Conservation (phyloP, 2,113 vertebrate genomes). For the Tachuris rubrigastra region DNA sequence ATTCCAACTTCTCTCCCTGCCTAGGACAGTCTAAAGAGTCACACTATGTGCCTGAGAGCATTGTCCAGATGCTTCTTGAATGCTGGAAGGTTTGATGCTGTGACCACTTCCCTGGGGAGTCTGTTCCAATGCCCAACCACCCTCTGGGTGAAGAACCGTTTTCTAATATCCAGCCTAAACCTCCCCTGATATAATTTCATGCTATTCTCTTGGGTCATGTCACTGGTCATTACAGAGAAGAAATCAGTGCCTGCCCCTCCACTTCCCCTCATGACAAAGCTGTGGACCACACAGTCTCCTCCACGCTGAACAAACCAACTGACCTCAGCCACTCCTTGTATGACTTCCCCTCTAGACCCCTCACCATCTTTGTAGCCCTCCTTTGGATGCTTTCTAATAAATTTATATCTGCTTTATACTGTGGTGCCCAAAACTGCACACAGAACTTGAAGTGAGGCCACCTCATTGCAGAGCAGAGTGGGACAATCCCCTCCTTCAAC, state of each 20-base stretch:
- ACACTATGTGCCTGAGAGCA: background rate
- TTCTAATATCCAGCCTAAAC: background rate
- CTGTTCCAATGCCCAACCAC: background rate
- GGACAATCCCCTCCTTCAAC: background rate
- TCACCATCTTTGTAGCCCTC: background rate
- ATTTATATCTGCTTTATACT: background rate
- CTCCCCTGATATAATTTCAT: background rate
- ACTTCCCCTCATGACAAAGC: background rate
- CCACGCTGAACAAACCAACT: background rate
- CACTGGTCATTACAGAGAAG: background rate
- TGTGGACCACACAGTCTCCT: background rate
- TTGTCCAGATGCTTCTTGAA: background rate
- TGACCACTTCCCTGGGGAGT: background rate
- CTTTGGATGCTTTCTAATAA: background rate
- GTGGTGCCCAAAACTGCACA: background rate
- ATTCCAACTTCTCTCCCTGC: background rate
- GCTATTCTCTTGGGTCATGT: background rate
- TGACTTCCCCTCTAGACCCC: background rate
- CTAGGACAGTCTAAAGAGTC: background rate
- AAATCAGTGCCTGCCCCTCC: background rate
- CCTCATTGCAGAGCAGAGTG: background rate
- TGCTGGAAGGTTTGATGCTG: background rate
- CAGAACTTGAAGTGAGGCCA: accelerated
- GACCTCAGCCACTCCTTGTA: background rate
- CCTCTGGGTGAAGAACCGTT: background rate